These are phyloP conservation scores for Parauchenoglanis punctatus DNA, from an alignment of 2,797 vertebrate species.

Conservation along the genomic window DNA sequence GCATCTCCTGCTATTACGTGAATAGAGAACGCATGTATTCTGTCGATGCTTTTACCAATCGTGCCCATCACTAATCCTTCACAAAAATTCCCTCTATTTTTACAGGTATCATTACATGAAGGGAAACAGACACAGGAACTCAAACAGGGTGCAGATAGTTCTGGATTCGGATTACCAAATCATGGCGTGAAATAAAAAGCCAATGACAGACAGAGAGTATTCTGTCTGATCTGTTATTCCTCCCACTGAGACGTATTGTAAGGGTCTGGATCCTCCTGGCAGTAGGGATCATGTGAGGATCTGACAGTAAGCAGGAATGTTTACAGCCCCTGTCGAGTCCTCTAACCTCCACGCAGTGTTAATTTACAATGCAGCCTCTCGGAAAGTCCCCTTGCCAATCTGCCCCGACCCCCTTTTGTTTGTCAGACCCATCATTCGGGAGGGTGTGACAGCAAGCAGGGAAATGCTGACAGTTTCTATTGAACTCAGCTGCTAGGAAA, in stretches of 20 bases:
- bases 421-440: conserved; percentile 62
- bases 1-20: not conserved
- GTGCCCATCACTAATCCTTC: not conserved
- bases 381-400: conserved; percentile 70
- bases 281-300: not conserved
- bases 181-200: not conserved
- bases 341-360: conserved; percentile 21
- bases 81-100: not conserved
- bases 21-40: too few species aligned
- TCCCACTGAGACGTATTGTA: not conserved
- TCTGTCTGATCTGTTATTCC: conserved; percentile 13
- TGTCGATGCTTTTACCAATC: not conserved
- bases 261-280: not conserved
- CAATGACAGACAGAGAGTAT: not conserved
- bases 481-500: conserved; percentile 72
- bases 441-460: conserved; percentile 68
- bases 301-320: conserved; percentile 20
- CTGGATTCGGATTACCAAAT: not conserved
- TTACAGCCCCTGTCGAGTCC: not conserved
- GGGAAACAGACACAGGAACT: not conserved
- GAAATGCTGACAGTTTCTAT: conserved; percentile 71
- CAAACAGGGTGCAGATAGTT: not conserved
- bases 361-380: conserved; percentile 68
- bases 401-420: conserved; percentile 59
- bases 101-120: not conserved